A percentile compares a stretch with the other conserved stretches of the same genome.
These are phyloP conservation scores for Riparia riparia DNA, from an alignment of 2,113 vertebrate genomes.

Conservation along the genomic window DNA sequence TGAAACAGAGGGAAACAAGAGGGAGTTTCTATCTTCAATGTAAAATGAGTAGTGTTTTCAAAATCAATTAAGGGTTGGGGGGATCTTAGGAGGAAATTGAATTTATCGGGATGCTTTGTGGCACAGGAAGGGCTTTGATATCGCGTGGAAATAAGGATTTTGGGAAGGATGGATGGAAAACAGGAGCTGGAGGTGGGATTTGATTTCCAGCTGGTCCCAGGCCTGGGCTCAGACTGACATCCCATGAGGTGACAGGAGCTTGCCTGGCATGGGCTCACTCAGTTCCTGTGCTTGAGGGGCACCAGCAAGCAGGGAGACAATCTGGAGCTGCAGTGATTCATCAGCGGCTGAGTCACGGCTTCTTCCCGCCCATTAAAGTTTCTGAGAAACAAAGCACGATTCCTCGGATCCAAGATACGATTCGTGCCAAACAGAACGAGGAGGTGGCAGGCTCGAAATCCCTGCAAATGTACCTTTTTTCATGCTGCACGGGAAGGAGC, in stretches of 20 bases:
- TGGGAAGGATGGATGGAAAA: background rate
- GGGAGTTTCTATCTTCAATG: background rate
- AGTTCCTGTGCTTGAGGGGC: background rate
- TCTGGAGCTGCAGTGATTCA: constrained; percentile 38
- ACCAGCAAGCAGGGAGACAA: background rate
- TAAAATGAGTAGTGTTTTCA: background rate
- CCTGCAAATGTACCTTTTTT: background rate
- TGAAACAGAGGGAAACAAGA: background rate
- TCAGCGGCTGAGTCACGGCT: background rate
- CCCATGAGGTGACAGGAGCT: background rate
- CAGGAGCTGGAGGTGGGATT: background rate
- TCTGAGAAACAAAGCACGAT: background rate
- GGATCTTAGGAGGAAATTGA: background rate
- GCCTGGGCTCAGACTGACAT: background rate
- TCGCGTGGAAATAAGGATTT: background rate
- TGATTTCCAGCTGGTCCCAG: background rate
- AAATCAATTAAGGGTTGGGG: background rate
- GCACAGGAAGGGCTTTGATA: background rate
- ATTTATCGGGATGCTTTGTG: background rate
- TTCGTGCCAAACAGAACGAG: background rate
- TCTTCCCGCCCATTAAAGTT: background rate
- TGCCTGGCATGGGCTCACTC: background rate
- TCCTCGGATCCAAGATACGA: background rate
- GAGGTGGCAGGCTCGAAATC: background rate
- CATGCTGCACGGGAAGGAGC: fast-evolving